Evolutionary conservation across 2,113 vertebrate species (phyloP), one percentile per base, ranked within the genome.

Genomic region (Eulemur rufifrons): DNA sequence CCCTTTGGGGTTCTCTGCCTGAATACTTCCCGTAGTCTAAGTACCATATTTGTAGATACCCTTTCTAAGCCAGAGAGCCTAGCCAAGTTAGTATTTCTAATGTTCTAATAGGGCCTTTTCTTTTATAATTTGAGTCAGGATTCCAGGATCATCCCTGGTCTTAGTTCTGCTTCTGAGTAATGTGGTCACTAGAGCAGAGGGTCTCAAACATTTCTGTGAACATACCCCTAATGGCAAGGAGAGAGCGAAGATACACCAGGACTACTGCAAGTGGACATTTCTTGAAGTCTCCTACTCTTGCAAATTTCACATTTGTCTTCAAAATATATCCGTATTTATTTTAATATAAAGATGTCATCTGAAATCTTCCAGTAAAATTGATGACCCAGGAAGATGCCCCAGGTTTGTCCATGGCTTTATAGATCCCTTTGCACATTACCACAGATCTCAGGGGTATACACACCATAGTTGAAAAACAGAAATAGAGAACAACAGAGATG

Each of bases 31-130:
- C 45, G 71, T 8, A 39, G 63, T 42, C 61, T 88, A 54, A 34
- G 66, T 68, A 76, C 45, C 21, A 73, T 87, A 86, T 86, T 66
- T 85, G 27, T 52, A 47, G 34, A 63, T 64, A 29, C 7, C 34
- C 25, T 83, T 95, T 95, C 95, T 94, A 89, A 94, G 66, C 52
- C 27, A 92, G 61, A 96, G 15, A 94, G 11, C 42, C 23, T 82
- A 87, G 50, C n/a, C 11, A 89, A 45, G 8, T 74, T 66, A 84
- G 54, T n/a, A 63, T 71, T 86, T 95, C 59, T 69, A 81, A 78
- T 39, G 42, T 63, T 63, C 61, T 63, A 63, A 63, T 12, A 15
- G 8, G 1, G 5, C 15, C n/a, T 80, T 71, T 69, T 78, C 71
- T 56, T 86, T 86, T 54, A 77, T n/a, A 90, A 89, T 87, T 78